Percentiles rank a stretch among this genome's conserved stretches.
phyloP scores from a whole-genome alignment of 2,888 invertebrate genomes.

The Philonicus albiceps region DNA sequence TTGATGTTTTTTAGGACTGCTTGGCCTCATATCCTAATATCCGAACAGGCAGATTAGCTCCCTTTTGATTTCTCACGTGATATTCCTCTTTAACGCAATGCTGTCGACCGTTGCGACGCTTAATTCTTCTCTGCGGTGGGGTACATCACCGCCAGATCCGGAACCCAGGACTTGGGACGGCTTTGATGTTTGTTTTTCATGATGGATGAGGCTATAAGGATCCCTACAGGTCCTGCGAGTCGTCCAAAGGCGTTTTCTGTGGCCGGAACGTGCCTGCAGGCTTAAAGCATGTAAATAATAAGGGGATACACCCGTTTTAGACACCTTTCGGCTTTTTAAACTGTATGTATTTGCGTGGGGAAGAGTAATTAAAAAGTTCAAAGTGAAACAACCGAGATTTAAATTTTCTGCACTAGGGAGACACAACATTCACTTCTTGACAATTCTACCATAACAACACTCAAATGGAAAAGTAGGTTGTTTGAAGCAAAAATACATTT shows the following conservation, averaged over 20 bases:
- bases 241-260: background rate
- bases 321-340: background rate
- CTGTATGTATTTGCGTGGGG: background rate
- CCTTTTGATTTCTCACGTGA: slow-evolving; percentile 28
- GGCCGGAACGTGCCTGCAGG: background rate
- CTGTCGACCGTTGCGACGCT: background rate
- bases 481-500: too few relatives aligned
- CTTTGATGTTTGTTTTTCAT: slow-evolving; percentile 25
- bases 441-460: background rate
- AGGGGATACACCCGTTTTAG: background rate
- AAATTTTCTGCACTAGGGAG: background rate
- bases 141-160: background rate
- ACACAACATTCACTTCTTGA: background rate
- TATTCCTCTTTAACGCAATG: background rate
- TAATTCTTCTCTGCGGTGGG: background rate
- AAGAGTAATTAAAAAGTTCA: slow-evolving; percentile 27
- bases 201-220: background rate
- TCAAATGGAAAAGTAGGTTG: background rate
- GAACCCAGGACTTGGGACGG: background rate
- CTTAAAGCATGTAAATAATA: background rate
- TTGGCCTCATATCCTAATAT: background rate
- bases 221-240: background rate
- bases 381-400: background rate
- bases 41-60: background rate
- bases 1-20: background rate